A percentile compares a stretch with the other conserved stretches of the same genome.
Evolutionary conservation across 2,888 invertebrate species (phyloP).

Genomic region (Limnephilus rhombicus): DNA sequence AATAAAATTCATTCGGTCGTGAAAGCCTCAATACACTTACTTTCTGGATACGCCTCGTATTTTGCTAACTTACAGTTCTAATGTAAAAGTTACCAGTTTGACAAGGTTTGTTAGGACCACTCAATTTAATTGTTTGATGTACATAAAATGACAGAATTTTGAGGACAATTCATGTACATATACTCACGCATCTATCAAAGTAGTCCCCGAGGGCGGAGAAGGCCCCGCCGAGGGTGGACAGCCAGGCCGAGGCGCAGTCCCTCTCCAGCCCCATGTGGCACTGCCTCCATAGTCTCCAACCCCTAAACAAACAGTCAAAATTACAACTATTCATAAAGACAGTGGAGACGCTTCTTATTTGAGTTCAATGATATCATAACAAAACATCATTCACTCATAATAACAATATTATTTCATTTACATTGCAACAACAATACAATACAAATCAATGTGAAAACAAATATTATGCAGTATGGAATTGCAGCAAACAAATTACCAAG

Average conservation of each 20-base stretch:
- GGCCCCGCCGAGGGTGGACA: conserved; percentile 97
- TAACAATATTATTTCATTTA: neutral
- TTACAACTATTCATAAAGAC: neutral
- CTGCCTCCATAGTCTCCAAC: conserved; percentile 72
- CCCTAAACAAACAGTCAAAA: conserved; percentile 70
- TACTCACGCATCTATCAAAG: conserved; percentile 85
- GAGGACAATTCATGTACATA: no score
- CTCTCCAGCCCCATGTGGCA: conserved; percentile 84
- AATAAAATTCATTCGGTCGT: no score
- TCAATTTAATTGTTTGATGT: no score
- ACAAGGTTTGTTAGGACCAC: no score
- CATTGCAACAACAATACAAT: neutral
- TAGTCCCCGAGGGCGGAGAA: conserved; percentile 97
- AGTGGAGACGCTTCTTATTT: neutral
- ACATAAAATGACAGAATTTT: no score
- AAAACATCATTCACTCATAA: neutral
- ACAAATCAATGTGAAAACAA: neutral
- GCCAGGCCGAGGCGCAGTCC: conserved; percentile 93
- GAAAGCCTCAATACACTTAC: no score
- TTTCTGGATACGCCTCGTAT: no score
- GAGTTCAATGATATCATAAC: no score
- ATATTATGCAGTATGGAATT: no score
- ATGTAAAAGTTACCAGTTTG: no score
- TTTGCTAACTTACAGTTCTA: no score
- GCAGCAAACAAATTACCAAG: conserved; percentile 77